These are phyloP conservation scores for Bos javanicus DNA, from an alignment of 2,113 vertebrate genomes.

Conservation along the genomic window DNA sequence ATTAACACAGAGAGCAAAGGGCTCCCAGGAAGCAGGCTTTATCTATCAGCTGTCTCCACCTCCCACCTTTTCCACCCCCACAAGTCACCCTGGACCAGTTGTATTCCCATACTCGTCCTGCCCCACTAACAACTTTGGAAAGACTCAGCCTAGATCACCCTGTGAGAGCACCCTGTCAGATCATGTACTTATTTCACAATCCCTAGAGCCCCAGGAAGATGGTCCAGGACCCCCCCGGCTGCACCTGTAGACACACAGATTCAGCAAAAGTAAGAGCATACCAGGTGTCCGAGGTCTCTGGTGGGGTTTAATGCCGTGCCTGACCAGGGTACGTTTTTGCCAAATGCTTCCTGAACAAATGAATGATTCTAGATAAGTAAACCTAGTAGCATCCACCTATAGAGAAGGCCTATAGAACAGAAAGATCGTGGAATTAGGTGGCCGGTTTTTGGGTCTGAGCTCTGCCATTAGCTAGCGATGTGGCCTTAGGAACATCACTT, in stretches of 20 bases:
- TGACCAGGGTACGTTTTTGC: too few species aligned
- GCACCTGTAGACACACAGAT: not conserved
- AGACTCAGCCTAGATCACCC: not conserved
- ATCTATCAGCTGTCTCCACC: fast-evolving
- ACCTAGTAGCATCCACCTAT: not conserved
- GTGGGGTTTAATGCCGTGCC: not conserved
- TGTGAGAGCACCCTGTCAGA: not conserved
- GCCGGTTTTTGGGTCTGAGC: not conserved
- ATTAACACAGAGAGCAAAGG: not conserved
- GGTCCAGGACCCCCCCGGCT: not conserved
- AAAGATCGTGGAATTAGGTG: not conserved
- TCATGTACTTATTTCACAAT: not conserved
- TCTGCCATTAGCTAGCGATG: not conserved
- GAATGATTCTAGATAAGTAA: not conserved
- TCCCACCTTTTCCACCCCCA: too few species aligned
- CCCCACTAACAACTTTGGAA: not conserved
- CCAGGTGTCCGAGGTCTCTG: too few species aligned
- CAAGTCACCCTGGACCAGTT: not conserved
- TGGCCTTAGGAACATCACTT: not conserved
- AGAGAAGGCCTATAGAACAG: not conserved
- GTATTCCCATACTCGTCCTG: not conserved
- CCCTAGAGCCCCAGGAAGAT: not conserved
- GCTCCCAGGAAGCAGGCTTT: not conserved
- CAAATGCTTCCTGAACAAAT: not conserved
- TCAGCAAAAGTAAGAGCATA: not conserved